phyloP scores from a whole-genome alignment of 2,113 vertebrate genomes.

The Reinhardtius hippoglossoides region DNA sequence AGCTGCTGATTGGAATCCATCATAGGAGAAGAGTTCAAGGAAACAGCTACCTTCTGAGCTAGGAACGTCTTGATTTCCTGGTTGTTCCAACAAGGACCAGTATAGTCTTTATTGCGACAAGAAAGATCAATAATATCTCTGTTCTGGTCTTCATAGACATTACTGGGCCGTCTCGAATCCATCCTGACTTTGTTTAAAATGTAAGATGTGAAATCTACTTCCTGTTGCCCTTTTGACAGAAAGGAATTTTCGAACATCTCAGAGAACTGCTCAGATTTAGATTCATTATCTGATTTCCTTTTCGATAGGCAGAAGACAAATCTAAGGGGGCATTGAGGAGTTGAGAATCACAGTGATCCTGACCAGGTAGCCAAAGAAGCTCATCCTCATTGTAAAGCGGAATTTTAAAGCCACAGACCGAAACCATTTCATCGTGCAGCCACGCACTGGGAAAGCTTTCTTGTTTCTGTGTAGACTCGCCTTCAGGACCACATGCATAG shows the following conservation, averaged over 20 bases:
- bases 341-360: conserved; percentile 81
- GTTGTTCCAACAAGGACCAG: conserved; percentile 70
- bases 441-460: conserved; percentile 78
- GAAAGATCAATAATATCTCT: conserved; percentile 87
- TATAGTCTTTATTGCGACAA: conserved; percentile 55
- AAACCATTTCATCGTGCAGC: conserved; percentile 85
- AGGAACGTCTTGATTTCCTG: conserved; percentile 76
- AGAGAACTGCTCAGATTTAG: conserved; percentile 91
- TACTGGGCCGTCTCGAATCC: conserved; percentile 79
- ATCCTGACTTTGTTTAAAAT: conserved; percentile 89
- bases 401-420: conserved; percentile 92
- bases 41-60: conserved; percentile 80
- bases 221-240: conserved; percentile 83
- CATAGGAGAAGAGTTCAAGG: conserved; percentile 65
- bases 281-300: conserved; percentile 89
- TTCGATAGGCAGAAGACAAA: conserved; percentile 89
- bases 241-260: conserved; percentile 90
- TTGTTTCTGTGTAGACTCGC: conserved; percentile 75
- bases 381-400: conserved; percentile 89
- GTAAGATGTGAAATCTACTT: conserved; percentile 88
- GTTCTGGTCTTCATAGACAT: conserved; percentile 73
- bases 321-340: conserved; percentile 88
- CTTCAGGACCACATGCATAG: conserved; percentile 89
- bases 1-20: conserved; percentile 65
- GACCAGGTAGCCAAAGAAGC: conserved; percentile 88